These are phyloP conservation scores for Cistogaster globosa DNA, from an alignment of 2,888 invertebrate genomes.

Conservation along the genomic window DNA sequence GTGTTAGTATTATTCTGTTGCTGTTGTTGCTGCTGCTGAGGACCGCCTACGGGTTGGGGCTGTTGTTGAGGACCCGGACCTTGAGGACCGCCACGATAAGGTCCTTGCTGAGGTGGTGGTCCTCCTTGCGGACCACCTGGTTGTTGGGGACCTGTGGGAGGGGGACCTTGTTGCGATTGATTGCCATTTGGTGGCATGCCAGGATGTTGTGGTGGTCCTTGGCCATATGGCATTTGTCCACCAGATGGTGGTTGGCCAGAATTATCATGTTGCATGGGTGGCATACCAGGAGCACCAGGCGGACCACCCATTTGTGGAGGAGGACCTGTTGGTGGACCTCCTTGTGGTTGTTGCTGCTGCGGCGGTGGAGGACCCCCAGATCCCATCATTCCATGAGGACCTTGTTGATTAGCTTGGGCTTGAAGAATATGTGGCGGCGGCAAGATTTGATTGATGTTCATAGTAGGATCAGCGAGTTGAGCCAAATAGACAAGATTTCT, in stretches of 20 bases:
- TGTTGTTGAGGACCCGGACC: slow-evolving; percentile 75
- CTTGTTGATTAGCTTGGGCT: slow-evolving; percentile 80
- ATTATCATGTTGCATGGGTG: slow-evolving; percentile 76
- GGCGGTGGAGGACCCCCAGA: slow-evolving; percentile 74
- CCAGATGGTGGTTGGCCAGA: slow-evolving; percentile 75
- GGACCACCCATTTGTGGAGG: slow-evolving; percentile 85
- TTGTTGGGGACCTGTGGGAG: slow-evolving; percentile 73
- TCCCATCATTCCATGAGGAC: slow-evolving; percentile 80
- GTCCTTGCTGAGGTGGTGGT: slow-evolving; percentile 73
- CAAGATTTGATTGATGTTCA: slow-evolving; percentile 94
- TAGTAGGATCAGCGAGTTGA: slow-evolving; percentile 97
- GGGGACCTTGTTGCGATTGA: slow-evolving; percentile 77
- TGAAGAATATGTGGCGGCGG: slow-evolving; percentile 87
- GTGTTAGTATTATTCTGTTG: slow-evolving; percentile 62
- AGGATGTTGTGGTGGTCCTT: slow-evolving; percentile 78
- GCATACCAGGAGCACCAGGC: slow-evolving; percentile 79
- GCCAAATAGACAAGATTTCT: slow-evolving; percentile 97
- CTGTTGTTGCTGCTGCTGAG: slow-evolving; percentile 63
- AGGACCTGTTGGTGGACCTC: slow-evolving; percentile 74
- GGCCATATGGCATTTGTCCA: slow-evolving; percentile 79
- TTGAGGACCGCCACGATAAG: slow-evolving; percentile 77
- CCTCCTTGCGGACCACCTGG: slow-evolving; percentile 73
- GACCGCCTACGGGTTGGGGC: slow-evolving; percentile 65
- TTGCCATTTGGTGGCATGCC: slow-evolving; percentile 79
- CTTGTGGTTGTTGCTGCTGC: slow-evolving; percentile 73